Evolutionary conservation across 1,140 invertebrate species (phyloP), one percentile per base, ranked within the genome.

Genomic region (Drosophila pruinosa): DNA sequence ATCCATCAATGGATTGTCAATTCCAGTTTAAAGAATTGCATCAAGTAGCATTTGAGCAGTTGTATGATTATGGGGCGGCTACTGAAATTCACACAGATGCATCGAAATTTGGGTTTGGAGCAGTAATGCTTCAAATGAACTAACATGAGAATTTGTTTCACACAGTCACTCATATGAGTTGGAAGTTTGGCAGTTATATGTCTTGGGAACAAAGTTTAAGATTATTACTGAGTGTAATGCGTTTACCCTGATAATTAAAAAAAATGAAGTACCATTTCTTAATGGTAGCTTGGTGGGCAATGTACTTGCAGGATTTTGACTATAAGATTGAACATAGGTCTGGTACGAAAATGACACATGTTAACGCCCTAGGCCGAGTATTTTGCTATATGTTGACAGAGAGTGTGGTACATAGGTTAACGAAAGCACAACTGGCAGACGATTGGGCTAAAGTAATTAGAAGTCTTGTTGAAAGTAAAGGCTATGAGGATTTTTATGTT

Each of bases 401-500:
- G 2, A 41, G 14, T 17, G 15, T 41, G 38, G 38, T 41, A 17
- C 38, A 15, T 4, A 15, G 38, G 4, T 41, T 41, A 6, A 41
- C 5, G 17, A 15, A 41, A 41, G 38, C 38, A 15, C 38, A 41
- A 17, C 4, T 41, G 14, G 4, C 14, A 15, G 38, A 41, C n/a
- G 38, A 41, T 17, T 41, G 38, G 14, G 28, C 0, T 2, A 41
- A 17, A 41, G n/a, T n/a, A n/a, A n/a, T n/a, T n/a, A n/a, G n/a
- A n/a, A n/a, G n/a, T n/a, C n/a, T n/a, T n/a, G n/a, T n/a, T n/a
- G n/a, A n/a, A n/a, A n/a, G n/a, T n/a, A n/a, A n/a, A n/a, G n/a
- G n/a, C n/a, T n/a, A n/a, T 41, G 38, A 41, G n/a, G 38, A 41
- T 17, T 41, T 41, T 41, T 41, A 41, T 41, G 4, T 41, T n/a